Base-by-base conservation (phyloP, 2,113 vertebrate species). In the Callipepla squamata region DNA sequence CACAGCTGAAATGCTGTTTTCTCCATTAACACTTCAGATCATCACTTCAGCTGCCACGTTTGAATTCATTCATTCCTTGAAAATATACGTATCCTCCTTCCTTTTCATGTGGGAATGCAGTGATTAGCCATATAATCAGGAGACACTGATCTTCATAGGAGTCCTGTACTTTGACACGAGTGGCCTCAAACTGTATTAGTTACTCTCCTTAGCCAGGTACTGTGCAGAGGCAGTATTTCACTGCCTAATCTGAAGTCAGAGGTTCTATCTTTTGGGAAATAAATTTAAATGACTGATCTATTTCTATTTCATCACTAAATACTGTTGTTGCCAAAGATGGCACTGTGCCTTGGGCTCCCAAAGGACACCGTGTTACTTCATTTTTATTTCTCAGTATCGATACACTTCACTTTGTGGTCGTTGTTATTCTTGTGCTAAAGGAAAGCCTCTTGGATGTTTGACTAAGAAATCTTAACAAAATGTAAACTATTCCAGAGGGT, bases 401-500 rank as follows among this genome's bases (percentile, higher is more conserved):
- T 22, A 19, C n/a, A 9, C 47, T 21, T 72, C 51, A 28, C 25
- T 51, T 59, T 42, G 45, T 51, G 62, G 21, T 17, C 7, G 11
- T 30, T 82, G 45, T 68, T 93, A 61, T 48, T 88, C 50, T 73
- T 80, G 17, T 23, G 13, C 23, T 53, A n/a, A 53, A 65, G 32
- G 44, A 91, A 91, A 72, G 1, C n/a, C 18, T 32, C 77, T 86
- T 38, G 18, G 47, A 61, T 40, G 70, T 93, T 88, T 93, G 94
- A 63, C 87, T 95, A 80, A 92, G 65, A 81, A 96, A 94, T 88
- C 63, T 22, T 45, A 80, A 48, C 23, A 93, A 94, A 94, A 80
- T 67, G 66, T 58, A 78, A 95, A 93, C 95, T 85, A 94, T 95
- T 97, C 95, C 95, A 90, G 74, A 72, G 61, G 34, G 94, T 80